phyloP scores from a whole-genome alignment of 2,113 vertebrate species.

The Gobiocypris rarus region DNA sequence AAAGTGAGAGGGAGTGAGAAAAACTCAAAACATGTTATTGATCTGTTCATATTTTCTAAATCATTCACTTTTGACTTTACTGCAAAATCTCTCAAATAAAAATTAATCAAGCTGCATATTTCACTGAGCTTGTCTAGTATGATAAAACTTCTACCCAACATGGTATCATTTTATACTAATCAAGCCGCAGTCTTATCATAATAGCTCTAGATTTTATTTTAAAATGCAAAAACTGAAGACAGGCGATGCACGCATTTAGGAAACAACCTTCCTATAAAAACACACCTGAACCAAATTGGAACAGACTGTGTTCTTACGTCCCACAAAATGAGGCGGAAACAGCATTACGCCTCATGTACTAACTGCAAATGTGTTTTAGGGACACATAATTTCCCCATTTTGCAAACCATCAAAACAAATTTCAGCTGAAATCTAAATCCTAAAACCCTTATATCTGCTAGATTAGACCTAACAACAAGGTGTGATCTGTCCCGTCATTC shows the following conservation, averaged over 20 bases:
- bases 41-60: constrained; percentile 21
- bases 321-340: not conserved
- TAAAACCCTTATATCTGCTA: not conserved
- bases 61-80: constrained; percentile 1
- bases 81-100: constrained; percentile 6
- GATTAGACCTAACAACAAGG: not conserved
- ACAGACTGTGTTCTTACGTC: constrained; percentile 9
- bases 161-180: not conserved
- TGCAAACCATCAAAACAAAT: constrained; percentile 13
- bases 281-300: not conserved
- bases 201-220: constrained; percentile 5
- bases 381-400: constrained; percentile 4
- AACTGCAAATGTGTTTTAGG: not conserved
- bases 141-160: not conserved
- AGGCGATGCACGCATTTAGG: not conserved
- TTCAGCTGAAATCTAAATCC: not conserved
- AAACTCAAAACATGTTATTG: not conserved
- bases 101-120: constrained; percentile 1
- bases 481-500: not conserved
- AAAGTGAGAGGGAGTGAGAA: constrained; percentile 12
- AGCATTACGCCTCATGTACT: not conserved
- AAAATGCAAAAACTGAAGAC: not conserved
- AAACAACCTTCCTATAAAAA: not conserved
- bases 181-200: constrained; percentile 17
- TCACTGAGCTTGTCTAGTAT: not conserved